phyloP scores from a whole-genome alignment of 1,140 invertebrate genomes.

The Copidosoma floridanum region DNA sequence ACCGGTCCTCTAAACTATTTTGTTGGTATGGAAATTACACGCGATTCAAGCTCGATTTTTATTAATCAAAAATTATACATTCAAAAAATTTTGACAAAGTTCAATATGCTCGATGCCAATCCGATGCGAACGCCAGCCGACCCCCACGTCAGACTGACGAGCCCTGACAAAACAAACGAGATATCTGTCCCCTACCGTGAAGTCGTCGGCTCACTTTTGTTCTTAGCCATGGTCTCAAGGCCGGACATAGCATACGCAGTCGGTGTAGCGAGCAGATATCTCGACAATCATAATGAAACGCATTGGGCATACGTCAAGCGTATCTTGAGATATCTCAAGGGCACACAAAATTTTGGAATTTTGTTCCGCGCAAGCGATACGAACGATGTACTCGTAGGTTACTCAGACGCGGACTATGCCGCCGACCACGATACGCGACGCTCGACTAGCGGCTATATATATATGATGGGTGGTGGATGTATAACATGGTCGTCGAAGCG shows the following conservation, averaged over 20 bases:
- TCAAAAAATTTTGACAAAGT: slow-evolving; percentile 18
- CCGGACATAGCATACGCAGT: neutral
- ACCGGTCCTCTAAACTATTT: slow-evolving; percentile 26
- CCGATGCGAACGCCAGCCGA: slow-evolving; percentile 21
- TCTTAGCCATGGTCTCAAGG: neutral
- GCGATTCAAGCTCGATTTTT: slow-evolving; percentile 23
- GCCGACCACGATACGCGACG: slow-evolving; percentile 23
- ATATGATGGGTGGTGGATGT: slow-evolving; percentile 30
- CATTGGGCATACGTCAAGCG: neutral
- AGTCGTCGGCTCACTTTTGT: neutral
- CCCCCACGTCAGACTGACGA: slow-evolving; percentile 3
- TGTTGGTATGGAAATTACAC: slow-evolving; percentile 37
- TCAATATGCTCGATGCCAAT: slow-evolving; percentile 20
- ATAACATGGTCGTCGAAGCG: slow-evolving; percentile 38
- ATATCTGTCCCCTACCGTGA: neutral
- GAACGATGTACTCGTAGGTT: neutral
- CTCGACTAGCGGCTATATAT: slow-evolving; percentile 39
- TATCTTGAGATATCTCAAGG: neutral
- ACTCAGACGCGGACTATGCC: slow-evolving; percentile 26
- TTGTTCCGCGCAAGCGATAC: neutral
- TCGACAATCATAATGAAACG: neutral
- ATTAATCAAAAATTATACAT: slow-evolving; percentile 28
- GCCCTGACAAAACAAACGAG: neutral
- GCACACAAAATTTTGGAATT: neutral
- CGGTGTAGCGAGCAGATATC: no score